Evolutionary conservation across 2,797 vertebrate species (phyloP), one percentile per base, ranked within the genome.

Genomic region (Acanthis flammea): DNA sequence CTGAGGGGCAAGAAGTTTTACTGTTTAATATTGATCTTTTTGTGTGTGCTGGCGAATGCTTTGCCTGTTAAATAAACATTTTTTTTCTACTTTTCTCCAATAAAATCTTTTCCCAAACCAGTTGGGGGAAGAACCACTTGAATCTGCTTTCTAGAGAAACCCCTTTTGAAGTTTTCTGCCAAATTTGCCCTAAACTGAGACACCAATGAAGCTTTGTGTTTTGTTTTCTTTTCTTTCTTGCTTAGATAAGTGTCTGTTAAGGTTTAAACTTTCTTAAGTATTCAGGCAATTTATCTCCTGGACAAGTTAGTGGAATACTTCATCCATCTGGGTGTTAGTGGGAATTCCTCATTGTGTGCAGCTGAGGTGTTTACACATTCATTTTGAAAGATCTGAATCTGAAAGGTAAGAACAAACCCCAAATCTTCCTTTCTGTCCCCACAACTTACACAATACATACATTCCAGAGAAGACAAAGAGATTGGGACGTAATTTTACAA

Each of bases 101-200:
- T 4, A 10, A 60, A 60, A 60, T 21, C 5, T 21, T 7, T 60
- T 60, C 18, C 58, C 12, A 28, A 39, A 30, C 4, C 27, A 39
- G 8, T 2, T 60, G 9, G 37, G 18, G 7, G 25, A 60, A 39
- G 12, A 60, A 5, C 3, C 0, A 0, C 12, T 21, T 60, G 4
- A 28, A 21, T 39, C 19, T 21, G 5, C 58, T 39, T 39, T 60
- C 37, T 39, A 30, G 18, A 39, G 58, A 30, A 60, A 39, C 18
- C 24, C 35, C 27, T 39, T 30, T 39, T 39, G 18, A 60, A 60
- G 37, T 60, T 60, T 39, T 60, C 37, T 39, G 25, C 58, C 25
- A 39, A 39, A 39, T 39, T 39, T 39, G 6, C 27, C 37, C 37
- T 28, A 21, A 60, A 28, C 12, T 0, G 1, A 39, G 58, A 39